A percentile compares a stretch with the other conserved stretches of the same genome.
phyloP scores from a whole-genome alignment of 2,113 vertebrate species.

The Scolopax mira region DNA sequence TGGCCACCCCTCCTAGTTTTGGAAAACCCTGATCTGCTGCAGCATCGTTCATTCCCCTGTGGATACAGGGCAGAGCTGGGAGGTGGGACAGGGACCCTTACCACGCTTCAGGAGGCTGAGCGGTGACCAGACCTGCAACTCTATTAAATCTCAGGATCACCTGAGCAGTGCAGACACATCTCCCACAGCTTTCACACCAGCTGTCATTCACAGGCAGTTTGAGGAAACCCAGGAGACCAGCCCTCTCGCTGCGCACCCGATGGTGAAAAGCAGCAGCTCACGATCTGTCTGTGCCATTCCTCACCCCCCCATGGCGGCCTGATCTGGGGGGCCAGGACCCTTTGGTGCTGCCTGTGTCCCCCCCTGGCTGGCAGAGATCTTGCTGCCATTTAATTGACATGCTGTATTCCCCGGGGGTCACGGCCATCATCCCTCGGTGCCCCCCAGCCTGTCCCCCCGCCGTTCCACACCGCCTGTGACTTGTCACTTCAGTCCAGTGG shows the following conservation, averaged over 20 bases:
- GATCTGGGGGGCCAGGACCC: not conserved
- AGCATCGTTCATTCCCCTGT: accelerated
- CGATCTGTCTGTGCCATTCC: not conserved
- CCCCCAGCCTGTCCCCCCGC: not conserved
- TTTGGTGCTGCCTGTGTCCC: not conserved
- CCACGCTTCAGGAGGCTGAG: not conserved
- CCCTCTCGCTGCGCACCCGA: accelerated
- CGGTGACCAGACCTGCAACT: not conserved
- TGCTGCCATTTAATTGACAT: not conserved
- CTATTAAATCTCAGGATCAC: accelerated
- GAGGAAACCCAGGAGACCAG: accelerated
- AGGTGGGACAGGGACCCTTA: not conserved
- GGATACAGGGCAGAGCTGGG: not conserved
- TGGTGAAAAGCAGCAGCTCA: not conserved
- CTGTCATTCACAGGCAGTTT: not conserved
- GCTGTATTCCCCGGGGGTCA: accelerated
- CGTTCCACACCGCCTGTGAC: not conserved
- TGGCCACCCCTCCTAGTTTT: too few relatives aligned
- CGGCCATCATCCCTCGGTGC: accelerated
- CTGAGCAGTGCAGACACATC: not conserved
- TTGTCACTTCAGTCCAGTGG: not conserved
- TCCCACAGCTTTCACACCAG: not conserved
- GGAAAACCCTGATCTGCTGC: not conserved
- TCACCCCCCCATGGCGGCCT: not conserved
- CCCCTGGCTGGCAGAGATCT: not conserved